Percentiles rank a stretch among this genome's conserved stretches.
These are phyloP conservation scores for Bicyclus anynana DNA, from an alignment of 1,140 invertebrate species.

Conservation along the genomic window DNA sequence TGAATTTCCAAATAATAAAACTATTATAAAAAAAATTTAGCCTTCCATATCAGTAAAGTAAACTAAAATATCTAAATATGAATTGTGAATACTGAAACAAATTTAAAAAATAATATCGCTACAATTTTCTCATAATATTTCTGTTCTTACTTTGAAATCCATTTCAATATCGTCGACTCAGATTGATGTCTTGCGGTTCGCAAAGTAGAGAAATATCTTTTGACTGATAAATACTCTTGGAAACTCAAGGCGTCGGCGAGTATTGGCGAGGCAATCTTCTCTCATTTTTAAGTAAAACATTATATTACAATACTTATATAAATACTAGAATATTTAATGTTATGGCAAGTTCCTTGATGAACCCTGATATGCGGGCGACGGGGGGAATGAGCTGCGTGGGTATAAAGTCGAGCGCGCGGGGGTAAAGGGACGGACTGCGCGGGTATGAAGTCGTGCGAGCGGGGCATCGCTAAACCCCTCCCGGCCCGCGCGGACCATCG, in stretches of 20 bases:
- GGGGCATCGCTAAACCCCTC: too few relatives aligned
- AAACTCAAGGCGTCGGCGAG: background rate
- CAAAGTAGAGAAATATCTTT: background rate
- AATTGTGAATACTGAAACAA: background rate
- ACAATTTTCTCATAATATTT: background rate
- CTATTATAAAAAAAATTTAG: too few relatives aligned
- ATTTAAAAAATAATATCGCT: background rate
- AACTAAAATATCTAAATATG: too few relatives aligned
- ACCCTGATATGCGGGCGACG: too few relatives aligned
- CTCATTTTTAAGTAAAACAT: background rate
- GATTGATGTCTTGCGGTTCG: slow-evolving; percentile 5
- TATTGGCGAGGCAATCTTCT: background rate
- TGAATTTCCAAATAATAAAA: too few relatives aligned
- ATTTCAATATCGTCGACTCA: background rate
- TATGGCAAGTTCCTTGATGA: too few relatives aligned
- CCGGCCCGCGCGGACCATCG: too few relatives aligned
- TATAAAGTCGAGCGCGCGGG: too few relatives aligned
- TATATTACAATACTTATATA: background rate
- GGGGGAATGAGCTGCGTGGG: too few relatives aligned
- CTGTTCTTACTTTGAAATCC: background rate
- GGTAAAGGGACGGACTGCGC: too few relatives aligned
- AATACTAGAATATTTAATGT: background rate
- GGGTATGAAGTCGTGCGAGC: too few relatives aligned
- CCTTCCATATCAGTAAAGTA: too few relatives aligned
- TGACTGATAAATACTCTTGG: slow-evolving; percentile 1